Evolutionary conservation across 2,888 invertebrate genomes (phyloP).

Genomic region (Neoitamus cyanurus): DNA sequence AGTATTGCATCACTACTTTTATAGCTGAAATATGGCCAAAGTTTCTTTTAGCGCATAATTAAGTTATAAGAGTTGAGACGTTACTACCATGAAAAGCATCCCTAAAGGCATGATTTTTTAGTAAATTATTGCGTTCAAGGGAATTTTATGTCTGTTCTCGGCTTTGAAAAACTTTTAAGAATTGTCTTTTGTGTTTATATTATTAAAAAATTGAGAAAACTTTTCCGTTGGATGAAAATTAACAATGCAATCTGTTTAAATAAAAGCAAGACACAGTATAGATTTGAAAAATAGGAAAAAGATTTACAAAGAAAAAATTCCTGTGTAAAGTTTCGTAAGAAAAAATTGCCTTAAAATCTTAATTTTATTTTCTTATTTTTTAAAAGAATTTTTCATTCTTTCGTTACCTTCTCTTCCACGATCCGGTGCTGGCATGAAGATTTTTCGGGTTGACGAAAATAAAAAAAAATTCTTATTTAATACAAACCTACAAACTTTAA

Average conservation of each 20-base stretch:
- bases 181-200: not conserved
- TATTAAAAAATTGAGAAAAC: not conserved
- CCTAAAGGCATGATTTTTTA: not conserved
- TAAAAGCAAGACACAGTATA: conserved; percentile 23
- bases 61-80: not conserved
- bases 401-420: conserved; percentile 71
- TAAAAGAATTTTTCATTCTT: conserved; percentile 4
- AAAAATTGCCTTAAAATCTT: not conserved
- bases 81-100: not conserved
- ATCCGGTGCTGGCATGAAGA: conserved; percentile 72
- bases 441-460: conserved; percentile 41
- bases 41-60: not conserved
- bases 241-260: not conserved
- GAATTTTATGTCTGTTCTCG: not conserved
- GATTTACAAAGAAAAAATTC: conserved; percentile 10
- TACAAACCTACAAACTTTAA: not conserved
- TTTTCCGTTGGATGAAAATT: conserved; percentile 1
- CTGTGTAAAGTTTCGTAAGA: not conserved
- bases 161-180: not conserved
- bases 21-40: not conserved
- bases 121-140: not conserved
- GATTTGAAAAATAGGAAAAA: conserved; percentile 29
- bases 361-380: not conserved
- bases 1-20: not conserved
- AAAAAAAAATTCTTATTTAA: conserved; percentile 26